Base-by-base conservation (phyloP, 2,113 vertebrate species). In the Siphamia tubifer region DNA sequence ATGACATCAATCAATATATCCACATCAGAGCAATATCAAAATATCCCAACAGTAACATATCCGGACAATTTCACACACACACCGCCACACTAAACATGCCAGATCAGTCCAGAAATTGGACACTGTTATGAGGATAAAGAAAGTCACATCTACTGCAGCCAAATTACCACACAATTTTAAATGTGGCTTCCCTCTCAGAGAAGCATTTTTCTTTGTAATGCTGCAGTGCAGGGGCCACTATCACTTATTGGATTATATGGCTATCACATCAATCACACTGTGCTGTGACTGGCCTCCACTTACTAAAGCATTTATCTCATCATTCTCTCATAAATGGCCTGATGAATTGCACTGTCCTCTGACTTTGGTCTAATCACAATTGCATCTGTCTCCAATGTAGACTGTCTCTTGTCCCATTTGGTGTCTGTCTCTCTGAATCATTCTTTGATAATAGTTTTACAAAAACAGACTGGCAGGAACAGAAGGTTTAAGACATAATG, bases 261-360 rank as follows among this genome's bases (percentile, higher is more conserved):
- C 67, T 75, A 77, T 84, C 81, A 36, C 75, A 88, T 87, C 71
- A 61, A 84, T 88, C 88, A 85, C 63, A 35, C 43, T 5, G 1
- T 52, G 44, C 68, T 66, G 63, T 67, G 79, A 75, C 78, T 68
- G 44, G 54, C 71, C 75, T 65, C 78, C 67, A 77, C 84, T 88
- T 85, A 82, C 71, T 45, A 60, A 73, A 82, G 76, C 79, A 68
- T 81, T 87, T 87, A 85, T 87, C 79, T 75, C 66, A 81, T 87
- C 73, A 82, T 68, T 61, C 68, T 61, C 62, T 88, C 80, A 81
- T 84, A 81, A 87, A 81, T 38, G 68, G 68, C 43, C 76, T 79
- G 78, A 87, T 88, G 76, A 84, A 87, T 84, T 68, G 82, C 45
- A 38, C 53, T 8, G 40, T 85, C 49, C 63, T 74, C 74, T 65